Percentiles rank a stretch among this genome's conserved stretches.
Conservation (phyloP, 2,113 vertebrate genomes). For the Scortum barcoo region DNA sequence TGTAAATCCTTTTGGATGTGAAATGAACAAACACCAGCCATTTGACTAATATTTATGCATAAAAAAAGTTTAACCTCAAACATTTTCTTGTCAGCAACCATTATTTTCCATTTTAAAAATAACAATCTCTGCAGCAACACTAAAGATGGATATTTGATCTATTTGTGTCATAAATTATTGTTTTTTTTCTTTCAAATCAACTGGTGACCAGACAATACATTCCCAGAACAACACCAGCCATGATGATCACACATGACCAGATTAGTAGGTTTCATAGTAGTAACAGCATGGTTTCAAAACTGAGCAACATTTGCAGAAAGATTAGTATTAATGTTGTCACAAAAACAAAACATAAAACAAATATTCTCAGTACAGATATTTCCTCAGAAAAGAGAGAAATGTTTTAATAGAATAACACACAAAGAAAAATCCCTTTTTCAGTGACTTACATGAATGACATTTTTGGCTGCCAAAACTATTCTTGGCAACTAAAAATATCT, state of each 20-base stretch:
- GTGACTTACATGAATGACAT: background rate
- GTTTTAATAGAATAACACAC: background rate
- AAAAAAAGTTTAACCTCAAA: background rate
- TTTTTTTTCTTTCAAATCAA: background rate
- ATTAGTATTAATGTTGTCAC: background rate
- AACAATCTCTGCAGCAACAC: background rate
- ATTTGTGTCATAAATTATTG: background rate
- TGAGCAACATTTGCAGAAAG: background rate
- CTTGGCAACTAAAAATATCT: background rate
- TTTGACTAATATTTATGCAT: background rate
- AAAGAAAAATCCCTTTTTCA: background rate
- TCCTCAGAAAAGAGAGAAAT: background rate
- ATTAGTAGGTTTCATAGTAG: background rate
- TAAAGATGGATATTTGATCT: background rate
- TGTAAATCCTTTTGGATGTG: too few species aligned
- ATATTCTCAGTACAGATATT: background rate
- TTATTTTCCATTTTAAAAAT: conserved; percentile 33
- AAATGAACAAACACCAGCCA: background rate
- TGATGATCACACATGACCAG: background rate
- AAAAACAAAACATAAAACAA: background rate
- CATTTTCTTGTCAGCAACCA: background rate
- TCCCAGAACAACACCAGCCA: background rate
- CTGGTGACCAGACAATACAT: background rate
- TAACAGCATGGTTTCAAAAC: background rate
- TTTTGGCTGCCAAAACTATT: background rate